Conservation (phyloP, 2,113 vertebrate genomes). For the Thinocorus orbignyianus region DNA sequence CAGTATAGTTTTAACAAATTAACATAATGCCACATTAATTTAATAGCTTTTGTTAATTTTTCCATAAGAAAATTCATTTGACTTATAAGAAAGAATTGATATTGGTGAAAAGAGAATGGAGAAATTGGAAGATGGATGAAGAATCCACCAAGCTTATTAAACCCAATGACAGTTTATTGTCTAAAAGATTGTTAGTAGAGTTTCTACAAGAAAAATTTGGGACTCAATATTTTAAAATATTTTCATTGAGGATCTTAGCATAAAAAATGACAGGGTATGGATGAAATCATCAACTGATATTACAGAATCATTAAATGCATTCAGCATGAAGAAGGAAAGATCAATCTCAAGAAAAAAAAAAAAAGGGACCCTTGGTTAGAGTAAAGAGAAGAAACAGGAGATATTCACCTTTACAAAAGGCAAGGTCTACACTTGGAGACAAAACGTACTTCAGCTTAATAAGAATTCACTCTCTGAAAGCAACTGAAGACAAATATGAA, state of each 20-base stretch:
- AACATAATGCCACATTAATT: background rate
- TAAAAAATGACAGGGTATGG: background rate
- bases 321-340: background rate
- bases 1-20: background rate
- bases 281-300: background rate
- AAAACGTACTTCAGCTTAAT: background rate
- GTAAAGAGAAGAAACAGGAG: background rate
- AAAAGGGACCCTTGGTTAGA: background rate
- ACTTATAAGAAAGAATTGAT: background rate
- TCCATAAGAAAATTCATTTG: background rate
- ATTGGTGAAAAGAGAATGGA: background rate
- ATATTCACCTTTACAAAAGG: background rate
- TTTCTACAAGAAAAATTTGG: background rate
- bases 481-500: background rate
- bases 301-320: background rate
- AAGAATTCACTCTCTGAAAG: background rate
- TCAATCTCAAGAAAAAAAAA: no score
- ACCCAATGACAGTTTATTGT: background rate
- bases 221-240: background rate
- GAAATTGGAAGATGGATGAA: background rate
- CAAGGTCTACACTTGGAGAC: background rate
- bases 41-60: background rate
- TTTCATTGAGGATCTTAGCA: background rate
- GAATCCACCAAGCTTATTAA: background rate
- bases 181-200: background rate